Base-by-base conservation (phyloP, 2,113 vertebrate species). In the Orthonyx spaldingii region DNA sequence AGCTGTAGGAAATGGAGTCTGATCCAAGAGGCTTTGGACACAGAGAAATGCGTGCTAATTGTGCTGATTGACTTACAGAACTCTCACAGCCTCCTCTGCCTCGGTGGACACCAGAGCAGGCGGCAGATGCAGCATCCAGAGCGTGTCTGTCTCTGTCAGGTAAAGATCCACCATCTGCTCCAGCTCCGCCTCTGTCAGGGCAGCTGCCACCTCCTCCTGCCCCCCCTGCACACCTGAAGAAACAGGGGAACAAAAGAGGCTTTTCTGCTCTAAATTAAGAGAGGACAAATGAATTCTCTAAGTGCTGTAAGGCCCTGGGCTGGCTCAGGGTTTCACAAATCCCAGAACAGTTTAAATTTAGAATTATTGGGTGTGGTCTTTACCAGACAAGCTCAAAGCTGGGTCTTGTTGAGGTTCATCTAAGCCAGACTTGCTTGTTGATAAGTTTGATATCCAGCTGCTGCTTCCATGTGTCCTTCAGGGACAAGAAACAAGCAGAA, bases 41-140 rank as follows among this genome's bases (percentile, higher is more conserved):
- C 16, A n/a, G 59, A 46, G 42, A 30, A 47, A 19, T 7, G 26
- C 59, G 27, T 10, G 22, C n/a, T n/a, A n/a, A n/a, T n/a, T n/a
- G n/a, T n/a, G n/a, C n/a, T n/a, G n/a, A n/a, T n/a, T n/a, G 49
- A 97, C 98, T 46, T 93, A 99, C 99, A 37, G 95, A 26, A 98
- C 37, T 81, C 72, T 80, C 16, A 60, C 97, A 32, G 98, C 98
- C 4, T 98, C 97, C 83, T 98, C 97, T 22, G 98, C 97, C 46
- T 99, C 98, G 22, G 89, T 72, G 37, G 98, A 98, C 89, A 98
- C 20, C 27, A 95, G 83, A 28, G 92, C 90, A n/a, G 96, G 74
- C 5, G 98, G 98, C 59, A 99, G 76, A 37, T 99, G 96, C 76
- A 99, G 93, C 37, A 99, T 59, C 74, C 96, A 97, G 42, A 99